Evolutionary conservation across 2,797 vertebrate species (phyloP).

Genomic region (Chelon auratus): DNA sequence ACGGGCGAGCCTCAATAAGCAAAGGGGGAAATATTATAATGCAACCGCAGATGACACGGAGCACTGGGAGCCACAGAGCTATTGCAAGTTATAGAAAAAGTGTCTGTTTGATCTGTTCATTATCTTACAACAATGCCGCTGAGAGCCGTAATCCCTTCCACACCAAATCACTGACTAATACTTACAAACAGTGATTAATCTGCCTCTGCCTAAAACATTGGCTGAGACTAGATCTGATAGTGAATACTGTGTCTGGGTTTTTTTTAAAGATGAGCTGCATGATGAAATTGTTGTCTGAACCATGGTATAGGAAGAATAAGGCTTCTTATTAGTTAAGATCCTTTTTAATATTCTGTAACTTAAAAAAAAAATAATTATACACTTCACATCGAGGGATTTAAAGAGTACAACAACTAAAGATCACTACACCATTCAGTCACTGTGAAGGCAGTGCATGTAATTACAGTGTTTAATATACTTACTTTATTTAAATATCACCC

Average conservation of each 20-base stretch:
- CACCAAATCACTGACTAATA: conserved; percentile 39
- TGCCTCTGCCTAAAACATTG: conserved; percentile 26
- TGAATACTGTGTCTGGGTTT: conserved; percentile 15
- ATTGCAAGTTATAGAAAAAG: conserved; percentile 44
- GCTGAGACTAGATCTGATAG: conserved; percentile 11
- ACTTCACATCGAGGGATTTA: conserved; percentile 26
- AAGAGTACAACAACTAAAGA: conserved; percentile 13
- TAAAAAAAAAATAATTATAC: not conserved
- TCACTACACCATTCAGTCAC: not conserved
- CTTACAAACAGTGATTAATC: conserved; percentile 27
- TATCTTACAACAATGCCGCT: conserved; percentile 49
- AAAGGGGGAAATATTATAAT: conserved; percentile 35
- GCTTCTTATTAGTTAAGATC: conserved; percentile 17
- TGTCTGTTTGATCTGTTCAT: conserved; percentile 52
- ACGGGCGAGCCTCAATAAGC: conserved; percentile 22
- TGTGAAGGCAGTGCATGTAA: conserved; percentile 10
- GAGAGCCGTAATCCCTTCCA: conserved; percentile 47
- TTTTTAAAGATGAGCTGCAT: conserved; percentile 22
- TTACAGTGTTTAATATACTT: no score
- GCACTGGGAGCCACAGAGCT: conserved; percentile 21
- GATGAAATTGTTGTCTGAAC: not conserved
- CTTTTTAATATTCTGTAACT: conserved; percentile 23
- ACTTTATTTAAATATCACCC: not conserved
- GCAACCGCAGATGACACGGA: conserved; percentile 26
- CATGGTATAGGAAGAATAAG: conserved; percentile 20